phyloP scores from a whole-genome alignment of 2,113 vertebrate genomes.

The Chlamydotis undulata region DNA sequence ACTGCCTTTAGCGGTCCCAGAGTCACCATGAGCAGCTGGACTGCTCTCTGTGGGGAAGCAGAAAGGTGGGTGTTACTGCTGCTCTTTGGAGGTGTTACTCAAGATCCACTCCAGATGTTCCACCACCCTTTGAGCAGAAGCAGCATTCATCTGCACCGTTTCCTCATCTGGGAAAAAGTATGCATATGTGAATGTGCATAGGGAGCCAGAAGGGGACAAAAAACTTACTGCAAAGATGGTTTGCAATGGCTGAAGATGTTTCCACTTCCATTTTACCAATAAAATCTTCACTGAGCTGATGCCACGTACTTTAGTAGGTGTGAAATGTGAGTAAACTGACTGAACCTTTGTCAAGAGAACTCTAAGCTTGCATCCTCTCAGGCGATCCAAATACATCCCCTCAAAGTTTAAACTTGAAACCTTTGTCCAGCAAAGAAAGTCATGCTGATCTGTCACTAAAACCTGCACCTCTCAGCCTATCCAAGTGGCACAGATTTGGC shows the following conservation, averaged over 20 bases:
- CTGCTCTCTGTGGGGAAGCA: not conserved
- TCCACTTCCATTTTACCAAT: not conserved
- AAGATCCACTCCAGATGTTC: not conserved
- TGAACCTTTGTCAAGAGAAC: not conserved
- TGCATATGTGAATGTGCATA: not conserved
- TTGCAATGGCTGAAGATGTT: not conserved
- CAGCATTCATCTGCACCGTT: not conserved
- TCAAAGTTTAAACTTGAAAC: not conserved
- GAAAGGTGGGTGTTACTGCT: not conserved
- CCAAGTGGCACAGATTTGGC: not conserved
- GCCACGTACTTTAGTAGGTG: not conserved
- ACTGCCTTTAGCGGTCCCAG: not conserved
- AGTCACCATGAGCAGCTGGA: not conserved
- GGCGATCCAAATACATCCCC: not conserved
- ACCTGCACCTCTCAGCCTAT: not conserved
- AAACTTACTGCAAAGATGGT: not conserved
- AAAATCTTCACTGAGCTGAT: not conserved
- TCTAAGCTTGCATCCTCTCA: not conserved
- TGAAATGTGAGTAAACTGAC: not conserved
- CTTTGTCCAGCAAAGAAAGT: not conserved
- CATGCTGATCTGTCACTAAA: not conserved
- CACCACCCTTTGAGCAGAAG: not conserved
- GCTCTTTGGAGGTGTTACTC: not conserved
- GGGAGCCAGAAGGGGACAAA: not conserved
- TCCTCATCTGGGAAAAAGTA: not conserved